Evolutionary conservation across 2,797 vertebrate genomes (phyloP).

Genomic region (Enteromius thamalakanensis): DNA sequence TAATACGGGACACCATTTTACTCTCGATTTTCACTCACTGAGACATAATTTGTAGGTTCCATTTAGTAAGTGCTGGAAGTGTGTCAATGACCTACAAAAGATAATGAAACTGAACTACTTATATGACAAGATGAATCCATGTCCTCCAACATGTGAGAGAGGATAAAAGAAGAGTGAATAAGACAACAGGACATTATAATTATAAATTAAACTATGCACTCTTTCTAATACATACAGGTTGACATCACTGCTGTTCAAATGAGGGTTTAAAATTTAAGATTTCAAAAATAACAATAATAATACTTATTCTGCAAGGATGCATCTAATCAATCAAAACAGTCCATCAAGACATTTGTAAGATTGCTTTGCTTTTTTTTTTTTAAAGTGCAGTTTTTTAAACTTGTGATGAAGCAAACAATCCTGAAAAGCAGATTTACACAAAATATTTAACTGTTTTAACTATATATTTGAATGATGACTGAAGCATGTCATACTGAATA

Average conservation of each 20-base stretch:
- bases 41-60: conserved; percentile 32
- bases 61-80: conserved; percentile 38
- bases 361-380: no score
- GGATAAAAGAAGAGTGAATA: not conserved
- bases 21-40: not conserved
- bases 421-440: not conserved
- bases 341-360: not conserved
- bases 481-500: not conserved
- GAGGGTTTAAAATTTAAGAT: not conserved
- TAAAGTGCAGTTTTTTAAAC: not conserved
- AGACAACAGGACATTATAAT: no score
- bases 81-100: conserved; percentile 59
- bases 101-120: conserved; percentile 67
- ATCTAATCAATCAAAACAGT: not conserved
- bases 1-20: not conserved
- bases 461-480: not conserved
- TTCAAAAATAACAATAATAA: not conserved
- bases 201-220: no score
- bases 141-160: conserved; percentile 13
- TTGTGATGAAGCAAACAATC: not conserved
- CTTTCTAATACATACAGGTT: not conserved
- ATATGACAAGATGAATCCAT: conserved; percentile 53
- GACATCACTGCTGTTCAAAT: not conserved
- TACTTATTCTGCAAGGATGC: not conserved
- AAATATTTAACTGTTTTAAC: not conserved